Conservation (phyloP, 1,140 invertebrate species). For the Asbolus verrucosus region DNA sequence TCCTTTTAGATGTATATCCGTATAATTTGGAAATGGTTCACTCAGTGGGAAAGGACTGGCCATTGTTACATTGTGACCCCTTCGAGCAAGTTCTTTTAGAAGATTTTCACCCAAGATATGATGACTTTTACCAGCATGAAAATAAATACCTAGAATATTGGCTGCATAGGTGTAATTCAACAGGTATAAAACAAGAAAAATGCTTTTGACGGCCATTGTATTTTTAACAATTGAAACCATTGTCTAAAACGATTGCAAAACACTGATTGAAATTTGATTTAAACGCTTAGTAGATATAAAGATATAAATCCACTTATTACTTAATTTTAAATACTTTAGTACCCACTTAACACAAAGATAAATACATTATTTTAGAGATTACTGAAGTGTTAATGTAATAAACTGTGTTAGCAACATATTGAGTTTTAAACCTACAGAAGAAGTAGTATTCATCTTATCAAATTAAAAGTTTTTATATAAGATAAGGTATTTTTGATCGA, state of each 20-base stretch:
- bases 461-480: too few species aligned
- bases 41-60: conserved; percentile 68
- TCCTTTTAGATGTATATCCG: conserved; percentile 60
- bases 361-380: too few species aligned
- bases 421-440: too few species aligned
- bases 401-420: too few species aligned
- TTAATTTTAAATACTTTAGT: too few species aligned
- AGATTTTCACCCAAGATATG: conserved; percentile 52
- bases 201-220: neutral
- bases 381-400: too few species aligned
- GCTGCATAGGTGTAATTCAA: conserved; percentile 14
- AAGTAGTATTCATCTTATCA: too few species aligned
- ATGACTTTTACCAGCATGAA: conserved; percentile 45
- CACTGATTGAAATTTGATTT: conserved; percentile 17
- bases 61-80: conserved; percentile 67
- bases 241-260: neutral
- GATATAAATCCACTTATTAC: too few species aligned
- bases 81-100: conserved; percentile 62
- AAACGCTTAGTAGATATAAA: neutral
- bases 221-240: neutral
- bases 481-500: too few species aligned
- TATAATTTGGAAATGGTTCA: conserved; percentile 66
- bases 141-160: conserved; percentile 50
- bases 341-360: too few species aligned
- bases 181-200: neutral